phyloP scores from a whole-genome alignment of 2,113 vertebrate species.

The Perca schrenkii region DNA sequence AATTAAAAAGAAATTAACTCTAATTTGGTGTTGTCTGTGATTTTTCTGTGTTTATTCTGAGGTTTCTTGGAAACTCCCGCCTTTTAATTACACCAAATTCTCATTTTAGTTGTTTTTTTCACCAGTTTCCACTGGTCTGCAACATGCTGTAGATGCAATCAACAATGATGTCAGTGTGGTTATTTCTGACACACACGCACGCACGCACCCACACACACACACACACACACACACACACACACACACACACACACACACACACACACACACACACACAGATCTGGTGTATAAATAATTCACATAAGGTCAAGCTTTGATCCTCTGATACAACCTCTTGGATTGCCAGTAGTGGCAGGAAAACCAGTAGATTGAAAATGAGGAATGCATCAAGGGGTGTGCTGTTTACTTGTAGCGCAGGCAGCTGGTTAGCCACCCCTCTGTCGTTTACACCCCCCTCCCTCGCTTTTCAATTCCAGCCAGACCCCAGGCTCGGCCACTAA shows the following conservation, averaged over 20 bases:
- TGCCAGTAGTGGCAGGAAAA: slow-evolving; percentile 89
- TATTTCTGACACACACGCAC: slow-evolving; percentile 71
- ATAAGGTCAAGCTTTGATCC: slow-evolving; percentile 87
- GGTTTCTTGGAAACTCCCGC: slow-evolving; percentile 84
- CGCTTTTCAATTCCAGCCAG: slow-evolving; percentile 94
- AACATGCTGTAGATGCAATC: slow-evolving; percentile 92
- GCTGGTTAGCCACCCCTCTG: slow-evolving; percentile 88
- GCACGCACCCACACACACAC: slow-evolving; percentile 30
- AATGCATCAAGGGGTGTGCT: slow-evolving; percentile 88
- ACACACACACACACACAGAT: slow-evolving; percentile 37
- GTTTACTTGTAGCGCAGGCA: slow-evolving; percentile 92
- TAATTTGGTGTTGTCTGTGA: slow-evolving; percentile 86
- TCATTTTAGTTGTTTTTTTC: slow-evolving; percentile 63
- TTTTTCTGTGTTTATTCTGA: slow-evolving; percentile 87
- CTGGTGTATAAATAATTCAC: slow-evolving; percentile 67
- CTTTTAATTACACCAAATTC: slow-evolving; percentile 84
- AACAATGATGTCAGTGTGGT: slow-evolving; percentile 91
- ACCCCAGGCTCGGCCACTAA: slow-evolving; percentile 90
- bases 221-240: slow-evolving; percentile 32
- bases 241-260: slow-evolving; percentile 31
- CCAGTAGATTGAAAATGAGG: slow-evolving; percentile 89
- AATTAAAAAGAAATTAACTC: slow-evolving; percentile 84
- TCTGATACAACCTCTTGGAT: slow-evolving; percentile 84
- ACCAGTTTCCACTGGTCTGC: slow-evolving; percentile 85
- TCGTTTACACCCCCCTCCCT: slow-evolving; percentile 75